Base-by-base conservation (phyloP, 2,797 vertebrate genomes). In the Botia almorhae region DNA sequence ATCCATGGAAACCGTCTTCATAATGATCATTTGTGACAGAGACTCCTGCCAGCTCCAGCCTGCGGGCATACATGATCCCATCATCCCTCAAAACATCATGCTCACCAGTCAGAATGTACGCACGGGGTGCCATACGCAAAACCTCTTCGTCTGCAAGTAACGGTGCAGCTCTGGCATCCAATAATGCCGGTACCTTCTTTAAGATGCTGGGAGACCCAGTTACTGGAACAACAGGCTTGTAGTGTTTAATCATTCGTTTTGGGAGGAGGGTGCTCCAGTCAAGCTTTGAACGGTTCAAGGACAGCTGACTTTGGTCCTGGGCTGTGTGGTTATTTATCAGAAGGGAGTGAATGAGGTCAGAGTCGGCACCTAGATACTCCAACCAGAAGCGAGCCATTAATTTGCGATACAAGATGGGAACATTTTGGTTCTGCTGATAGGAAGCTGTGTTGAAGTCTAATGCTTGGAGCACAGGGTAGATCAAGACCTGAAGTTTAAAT, bases 381-480 rank as follows among this genome's bases (percentile, higher is more conserved):
- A 98, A 85, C 97, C 98, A 99, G 73, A 96, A 97, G 26, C 89
- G 90, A 7, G 95, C 86, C 96, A 97, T 96, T 77, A 93, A 26
- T 0, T 73, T 1, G 2, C 95, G 94, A 21, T 91, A 87, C 0
- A 98, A 90, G 85, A 97, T 84, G 0, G 96, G 94, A 0, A 94
- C 86, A 0, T 94, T 70, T 68, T 87, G 85, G 84, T 96, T 99
- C 89, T 98, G 95, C 88, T 95, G 89, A 65, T 96, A 97, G 10
- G 97, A 98, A 0, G 98, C 97, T 0, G 98, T 99, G 86, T 96
- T 96, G 90, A 99, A 98, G 85, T 99, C 98, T 61, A 99, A 90
- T 0, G 95, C 92, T 86, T 99, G 97, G 23, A 99, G 96, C 29
- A 92, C 96, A 0, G 98, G 97, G 61, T 99, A 98, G 84, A 99